Conservation (phyloP, 2,113 vertebrate genomes). For the Typhlomys cinereus region DNA sequence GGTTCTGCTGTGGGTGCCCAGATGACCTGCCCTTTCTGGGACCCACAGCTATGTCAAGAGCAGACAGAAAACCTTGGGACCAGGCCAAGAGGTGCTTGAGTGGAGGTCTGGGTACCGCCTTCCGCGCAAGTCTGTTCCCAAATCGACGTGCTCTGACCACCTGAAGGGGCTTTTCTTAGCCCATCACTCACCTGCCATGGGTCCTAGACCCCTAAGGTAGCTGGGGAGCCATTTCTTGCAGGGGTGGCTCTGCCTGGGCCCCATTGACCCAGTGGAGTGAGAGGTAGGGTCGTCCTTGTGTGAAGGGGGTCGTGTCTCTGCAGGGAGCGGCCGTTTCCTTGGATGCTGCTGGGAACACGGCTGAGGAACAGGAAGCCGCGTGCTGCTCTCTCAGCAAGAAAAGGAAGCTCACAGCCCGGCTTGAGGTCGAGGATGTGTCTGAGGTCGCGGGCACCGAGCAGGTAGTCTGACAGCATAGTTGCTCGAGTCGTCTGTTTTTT, state of each 20-base stretch:
- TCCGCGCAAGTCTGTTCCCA: background rate
- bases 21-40: background rate
- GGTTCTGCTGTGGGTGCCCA: background rate
- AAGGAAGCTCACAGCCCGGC: background rate
- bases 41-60: background rate
- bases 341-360: background rate
- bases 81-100: background rate
- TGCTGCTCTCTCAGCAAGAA: background rate
- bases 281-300: background rate
- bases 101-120: background rate
- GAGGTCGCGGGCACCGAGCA: background rate
- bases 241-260: background rate
- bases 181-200: background rate
- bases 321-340: constrained; percentile 21
- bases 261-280: background rate
- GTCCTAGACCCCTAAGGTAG: rapidly evolving
- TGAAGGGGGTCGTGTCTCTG: background rate
- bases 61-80: background rate
- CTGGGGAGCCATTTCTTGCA: background rate
- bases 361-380: background rate
- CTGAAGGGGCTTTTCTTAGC: background rate
- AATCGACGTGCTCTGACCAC: background rate
- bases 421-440: rapidly evolving
- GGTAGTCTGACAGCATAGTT: background rate
- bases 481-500: rapidly evolving